phyloP scores from a whole-genome alignment of 2,113 vertebrate species.

The Bubalus kerabau region DNA sequence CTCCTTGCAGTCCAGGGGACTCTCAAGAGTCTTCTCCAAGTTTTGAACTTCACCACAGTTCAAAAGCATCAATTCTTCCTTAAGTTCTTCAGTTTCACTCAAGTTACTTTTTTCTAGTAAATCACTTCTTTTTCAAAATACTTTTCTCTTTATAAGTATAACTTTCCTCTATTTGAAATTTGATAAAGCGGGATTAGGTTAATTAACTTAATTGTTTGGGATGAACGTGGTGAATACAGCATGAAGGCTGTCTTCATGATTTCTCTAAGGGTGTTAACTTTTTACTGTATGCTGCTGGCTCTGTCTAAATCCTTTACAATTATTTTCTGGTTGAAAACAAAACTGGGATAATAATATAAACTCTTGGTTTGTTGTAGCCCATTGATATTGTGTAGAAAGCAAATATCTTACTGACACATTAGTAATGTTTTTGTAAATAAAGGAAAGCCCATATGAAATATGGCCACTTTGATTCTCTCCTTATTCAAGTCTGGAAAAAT shows the following conservation, averaged over 20 bases:
- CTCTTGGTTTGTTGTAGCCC: not conserved
- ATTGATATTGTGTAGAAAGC: not conserved
- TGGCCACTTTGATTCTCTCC: not conserved
- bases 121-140: not conserved
- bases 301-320: not conserved
- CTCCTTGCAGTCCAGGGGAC: too few species aligned
- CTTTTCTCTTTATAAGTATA: not conserved
- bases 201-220: not conserved
- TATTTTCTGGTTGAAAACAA: not conserved
- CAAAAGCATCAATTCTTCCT: not conserved
- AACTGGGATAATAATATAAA: not conserved
- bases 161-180: not conserved
- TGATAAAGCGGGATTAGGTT: not conserved
- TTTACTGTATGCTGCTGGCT: not conserved
- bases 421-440: not conserved
- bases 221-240: not conserved
- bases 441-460: not conserved
- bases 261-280: not conserved
- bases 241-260: not conserved
- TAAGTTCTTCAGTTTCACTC: not conserved
- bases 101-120: constrained; percentile 19
- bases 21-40: too few species aligned
- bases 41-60: too few species aligned
- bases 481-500: not conserved
- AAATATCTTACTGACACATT: not conserved